A percentile compares a stretch with the other conserved stretches of the same genome.
Conservation (phyloP, 92 coral and sea anemone genomes). For the Pocillopora grandis region DNA sequence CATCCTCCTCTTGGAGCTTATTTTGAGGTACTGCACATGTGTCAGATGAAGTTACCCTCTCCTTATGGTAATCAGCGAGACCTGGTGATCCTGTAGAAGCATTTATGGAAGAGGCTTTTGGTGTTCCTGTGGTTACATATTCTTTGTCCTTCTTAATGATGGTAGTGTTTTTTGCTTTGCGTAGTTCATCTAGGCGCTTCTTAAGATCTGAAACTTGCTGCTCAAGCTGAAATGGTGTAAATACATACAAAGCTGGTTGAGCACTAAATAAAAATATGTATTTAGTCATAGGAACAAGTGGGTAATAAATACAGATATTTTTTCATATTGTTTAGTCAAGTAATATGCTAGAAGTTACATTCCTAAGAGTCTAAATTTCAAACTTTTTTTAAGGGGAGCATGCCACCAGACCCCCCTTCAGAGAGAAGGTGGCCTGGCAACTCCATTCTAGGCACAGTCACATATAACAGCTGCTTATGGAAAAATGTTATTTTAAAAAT, state of each 20-base stretch:
- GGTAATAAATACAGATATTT: no score
- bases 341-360: no score
- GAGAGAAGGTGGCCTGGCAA: no score
- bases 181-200: conserved; percentile 67
- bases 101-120: conserved; percentile 15
- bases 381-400: no score
- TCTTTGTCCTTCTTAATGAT: conserved; percentile 63
- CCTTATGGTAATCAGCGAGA: conserved; percentile 3
- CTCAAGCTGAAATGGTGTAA: conserved; percentile 51
- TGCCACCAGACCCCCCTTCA: no score
- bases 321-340: no score
- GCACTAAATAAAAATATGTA: background rate
- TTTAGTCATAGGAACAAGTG: background rate
- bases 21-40: background rate
- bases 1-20: background rate
- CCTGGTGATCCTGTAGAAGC: background rate
- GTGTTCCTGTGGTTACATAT: conserved; percentile 44
- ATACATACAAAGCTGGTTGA: background rate
- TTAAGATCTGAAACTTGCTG: conserved; percentile 66
- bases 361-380: no score
- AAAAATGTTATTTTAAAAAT: no score
- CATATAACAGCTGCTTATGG: no score
- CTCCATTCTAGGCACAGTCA: no score
- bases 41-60: conserved; percentile 1
- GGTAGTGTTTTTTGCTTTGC: conserved; percentile 69